Evolutionary conservation across 2,797 vertebrate species (phyloP).

Genomic region (Sebastes taczanowskii): DNA sequence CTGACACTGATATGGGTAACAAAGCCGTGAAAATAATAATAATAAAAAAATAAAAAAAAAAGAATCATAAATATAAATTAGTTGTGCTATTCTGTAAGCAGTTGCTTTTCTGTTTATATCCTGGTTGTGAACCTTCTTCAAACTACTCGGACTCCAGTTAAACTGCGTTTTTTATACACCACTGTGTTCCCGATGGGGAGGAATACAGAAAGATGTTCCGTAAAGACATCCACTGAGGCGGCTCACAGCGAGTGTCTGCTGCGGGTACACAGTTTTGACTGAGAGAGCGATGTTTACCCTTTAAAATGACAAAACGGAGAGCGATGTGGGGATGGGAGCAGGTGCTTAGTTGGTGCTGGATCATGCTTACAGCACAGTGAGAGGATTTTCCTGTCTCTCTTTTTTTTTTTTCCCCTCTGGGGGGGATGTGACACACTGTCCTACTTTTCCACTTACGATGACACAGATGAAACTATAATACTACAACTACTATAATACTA

Average conservation of each 20-base stretch:
- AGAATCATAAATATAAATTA: constrained; percentile 36
- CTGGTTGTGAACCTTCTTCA: neutral
- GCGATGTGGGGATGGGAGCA: constrained; percentile 27
- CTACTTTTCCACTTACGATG: constrained; percentile 56
- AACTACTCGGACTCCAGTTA: neutral
- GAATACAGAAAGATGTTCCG: neutral
- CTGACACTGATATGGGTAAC: constrained; percentile 25
- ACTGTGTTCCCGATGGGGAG: neutral
- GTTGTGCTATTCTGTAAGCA: neutral
- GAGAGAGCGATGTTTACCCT: constrained; percentile 19
- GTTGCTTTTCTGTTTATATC: constrained; percentile 15
- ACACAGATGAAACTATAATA: constrained; percentile 50
- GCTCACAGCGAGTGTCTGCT: neutral
- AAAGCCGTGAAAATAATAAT: constrained; percentile 25
- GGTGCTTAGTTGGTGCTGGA: constrained; percentile 33
- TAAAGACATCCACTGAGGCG: neutral
- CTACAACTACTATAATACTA: constrained; percentile 32
- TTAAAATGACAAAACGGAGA: constrained; percentile 17
- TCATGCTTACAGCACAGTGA: constrained; percentile 32
- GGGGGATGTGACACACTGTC: constrained; percentile 68
- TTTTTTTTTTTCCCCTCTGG: constrained; percentile 19
- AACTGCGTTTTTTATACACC: neutral
- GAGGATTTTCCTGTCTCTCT: constrained; percentile 46
- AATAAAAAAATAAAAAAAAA: neutral
- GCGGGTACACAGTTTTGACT: neutral